A percentile compares a stretch with the other conserved stretches of the same genome.
These are phyloP conservation scores for Doryteuthis pealeii DNA, from an alignment of 1,140 invertebrate species.

Conservation along the genomic window DNA sequence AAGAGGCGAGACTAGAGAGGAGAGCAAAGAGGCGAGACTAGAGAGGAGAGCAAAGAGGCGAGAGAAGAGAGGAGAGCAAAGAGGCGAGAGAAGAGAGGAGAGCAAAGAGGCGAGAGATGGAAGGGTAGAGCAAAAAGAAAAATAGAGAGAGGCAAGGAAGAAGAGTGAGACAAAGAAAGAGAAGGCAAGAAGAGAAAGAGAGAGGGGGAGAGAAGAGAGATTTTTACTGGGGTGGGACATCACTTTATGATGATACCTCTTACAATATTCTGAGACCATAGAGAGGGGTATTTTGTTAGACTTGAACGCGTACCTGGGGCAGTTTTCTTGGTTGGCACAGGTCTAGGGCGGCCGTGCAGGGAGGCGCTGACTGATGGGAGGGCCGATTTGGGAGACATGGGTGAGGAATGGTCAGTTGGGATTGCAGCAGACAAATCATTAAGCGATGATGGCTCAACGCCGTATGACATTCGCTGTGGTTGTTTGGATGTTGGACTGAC, in stretches of 20 bases:
- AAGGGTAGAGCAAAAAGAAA: neutral
- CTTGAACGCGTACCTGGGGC: conserved; percentile 25
- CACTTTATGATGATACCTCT: neutral
- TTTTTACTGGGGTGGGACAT: too few relatives aligned
- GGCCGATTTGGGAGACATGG: conserved; percentile 12
- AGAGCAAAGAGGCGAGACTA: neutral
- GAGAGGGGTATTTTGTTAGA: neutral
- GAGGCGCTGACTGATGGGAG: conserved; percentile 24
- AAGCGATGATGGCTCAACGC: conserved; percentile 11
- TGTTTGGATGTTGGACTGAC: conserved; percentile 2
- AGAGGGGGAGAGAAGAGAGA: neutral
- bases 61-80: neutral
- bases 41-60: neutral
- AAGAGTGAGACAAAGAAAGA: neutral
- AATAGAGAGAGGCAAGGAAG: neutral
- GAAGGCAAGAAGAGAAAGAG: neutral
- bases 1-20: neutral
- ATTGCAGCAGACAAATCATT: conserved; percentile 17
- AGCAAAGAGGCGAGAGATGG: neutral
- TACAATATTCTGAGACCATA: neutral
- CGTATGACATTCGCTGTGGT: conserved; percentile 2
- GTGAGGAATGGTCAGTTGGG: conserved; percentile 9
- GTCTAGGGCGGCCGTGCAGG: conserved; percentile 39
- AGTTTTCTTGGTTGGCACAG: conserved; percentile 40
- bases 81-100: neutral